phyloP scores from a whole-genome alignment of 2,888 invertebrate species.

The Ectropis crepuscularia region DNA sequence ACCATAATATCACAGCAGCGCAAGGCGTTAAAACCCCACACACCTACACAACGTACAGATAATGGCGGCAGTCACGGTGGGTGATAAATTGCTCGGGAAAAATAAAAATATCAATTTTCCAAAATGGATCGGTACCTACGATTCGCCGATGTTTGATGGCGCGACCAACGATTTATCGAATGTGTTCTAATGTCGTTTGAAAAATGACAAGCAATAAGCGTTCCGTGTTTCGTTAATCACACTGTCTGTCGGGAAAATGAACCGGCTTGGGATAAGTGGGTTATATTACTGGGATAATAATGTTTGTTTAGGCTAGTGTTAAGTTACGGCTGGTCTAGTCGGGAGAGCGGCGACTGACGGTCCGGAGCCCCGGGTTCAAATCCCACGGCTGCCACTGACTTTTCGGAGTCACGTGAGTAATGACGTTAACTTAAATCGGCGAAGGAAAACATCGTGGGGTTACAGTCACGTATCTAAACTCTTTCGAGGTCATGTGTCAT shows the following conservation, averaged over 20 bases:
- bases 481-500: no score
- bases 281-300: background rate
- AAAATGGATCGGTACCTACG: conserved; percentile 43
- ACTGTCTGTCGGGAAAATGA: conserved; percentile 12
- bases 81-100: conserved; percentile 42
- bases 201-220: conserved; percentile 25
- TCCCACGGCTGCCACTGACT: no score
- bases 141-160: conserved; percentile 28
- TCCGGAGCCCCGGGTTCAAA: no score
- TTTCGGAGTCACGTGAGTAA: no score
- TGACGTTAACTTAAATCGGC: no score
- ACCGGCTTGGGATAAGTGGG: background rate
- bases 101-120: conserved; percentile 44
- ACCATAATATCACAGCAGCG: background rate
- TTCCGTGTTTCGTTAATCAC: conserved; percentile 21
- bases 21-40: conserved; percentile 9
- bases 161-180: conserved; percentile 23
- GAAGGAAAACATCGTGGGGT: no score
- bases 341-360: no score
- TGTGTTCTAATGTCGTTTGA: conserved; percentile 27
- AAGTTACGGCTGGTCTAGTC: no score
- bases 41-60: conserved; percentile 18
- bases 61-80: conserved; percentile 30
- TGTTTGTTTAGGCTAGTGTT: no score
- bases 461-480: no score